Percentiles rank a stretch among this genome's conserved stretches.
These are phyloP conservation scores for Regulus satrapa DNA, from an alignment of 2,113 vertebrate genomes.

Conservation along the genomic window DNA sequence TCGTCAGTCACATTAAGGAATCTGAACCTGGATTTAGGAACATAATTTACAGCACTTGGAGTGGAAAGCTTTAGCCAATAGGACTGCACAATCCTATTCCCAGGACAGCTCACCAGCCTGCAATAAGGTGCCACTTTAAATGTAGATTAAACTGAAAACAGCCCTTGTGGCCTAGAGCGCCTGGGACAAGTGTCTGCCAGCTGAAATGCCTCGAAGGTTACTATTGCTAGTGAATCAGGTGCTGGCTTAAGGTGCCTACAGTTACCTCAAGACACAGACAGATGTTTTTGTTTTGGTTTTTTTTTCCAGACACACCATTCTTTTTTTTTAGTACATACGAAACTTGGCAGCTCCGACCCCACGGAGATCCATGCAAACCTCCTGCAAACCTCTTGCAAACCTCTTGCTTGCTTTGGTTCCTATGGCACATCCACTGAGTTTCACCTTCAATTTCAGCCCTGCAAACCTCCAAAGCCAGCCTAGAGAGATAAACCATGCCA, in stretches of 20 bases:
- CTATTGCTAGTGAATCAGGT: slow-evolving; percentile 41
- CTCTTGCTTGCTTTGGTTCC: not conserved
- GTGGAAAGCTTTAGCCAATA: not conserved
- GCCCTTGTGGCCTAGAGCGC: not conserved
- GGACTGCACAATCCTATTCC: not conserved
- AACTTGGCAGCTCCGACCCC: not conserved
- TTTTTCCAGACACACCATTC: slow-evolving; percentile 36
- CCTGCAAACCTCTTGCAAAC: slow-evolving; percentile 10
- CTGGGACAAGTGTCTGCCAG: slow-evolving; percentile 36
- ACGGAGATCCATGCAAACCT: slow-evolving; percentile 4
- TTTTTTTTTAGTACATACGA: not conserved
- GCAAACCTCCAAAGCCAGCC: not conserved
- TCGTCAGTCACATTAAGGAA: not conserved
- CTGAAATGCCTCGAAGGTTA: slow-evolving; percentile 15
- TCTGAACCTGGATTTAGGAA: not conserved
- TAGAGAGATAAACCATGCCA: not conserved
- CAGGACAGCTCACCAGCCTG: slow-evolving; percentile 19
- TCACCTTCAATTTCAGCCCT: not conserved
- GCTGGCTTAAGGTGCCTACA: slow-evolving; percentile 23
- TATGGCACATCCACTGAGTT: not conserved
- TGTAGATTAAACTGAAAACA: slow-evolving; percentile 38
- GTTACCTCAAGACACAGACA: slow-evolving; percentile 36
- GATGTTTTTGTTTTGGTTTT: too few species aligned
- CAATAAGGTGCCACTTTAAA: slow-evolving; percentile 41
- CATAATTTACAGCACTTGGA: not conserved